Percentiles rank a stretch among this genome's conserved stretches.
Conservation (phyloP, 2,888 invertebrate species). For the Tipula unca region DNA sequence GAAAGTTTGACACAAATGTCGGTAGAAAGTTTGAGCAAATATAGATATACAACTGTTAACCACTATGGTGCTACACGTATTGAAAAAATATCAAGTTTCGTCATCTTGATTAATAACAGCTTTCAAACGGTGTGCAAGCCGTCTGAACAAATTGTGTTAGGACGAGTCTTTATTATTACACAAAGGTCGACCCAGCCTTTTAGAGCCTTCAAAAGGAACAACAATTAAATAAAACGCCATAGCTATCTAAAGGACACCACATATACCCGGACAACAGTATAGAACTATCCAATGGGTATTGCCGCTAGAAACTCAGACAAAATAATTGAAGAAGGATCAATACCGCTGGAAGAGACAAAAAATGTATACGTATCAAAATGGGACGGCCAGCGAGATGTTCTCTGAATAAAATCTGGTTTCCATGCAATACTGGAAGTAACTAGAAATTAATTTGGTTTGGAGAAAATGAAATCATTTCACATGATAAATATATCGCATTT, state of each 20-base stretch:
- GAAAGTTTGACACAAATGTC: too few relatives aligned
- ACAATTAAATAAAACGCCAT: not conserved
- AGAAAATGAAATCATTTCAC: too few relatives aligned
- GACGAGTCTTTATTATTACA: not conserved
- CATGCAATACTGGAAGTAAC: too few relatives aligned
- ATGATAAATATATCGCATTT: too few relatives aligned
- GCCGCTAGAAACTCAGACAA: too few relatives aligned
- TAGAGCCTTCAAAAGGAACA: not conserved
- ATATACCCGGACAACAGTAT: not conserved
- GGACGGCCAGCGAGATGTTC: too few relatives aligned
- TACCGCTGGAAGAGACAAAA: too few relatives aligned
- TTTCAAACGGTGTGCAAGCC: not conserved
- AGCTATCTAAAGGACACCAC: not conserved
- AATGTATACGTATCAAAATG: too few relatives aligned
- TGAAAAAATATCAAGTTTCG: not conserved
- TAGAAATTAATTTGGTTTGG: too few relatives aligned
- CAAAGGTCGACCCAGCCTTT: not conserved
- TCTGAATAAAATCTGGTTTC: too few relatives aligned
- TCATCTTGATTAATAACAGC: not conserved
- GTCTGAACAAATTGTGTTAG: not conserved
- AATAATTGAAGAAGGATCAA: too few relatives aligned
- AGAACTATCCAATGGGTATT: not conserved
- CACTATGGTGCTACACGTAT: too few relatives aligned
- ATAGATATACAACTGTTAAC: not conserved
- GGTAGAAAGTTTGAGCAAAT: not conserved